These are phyloP conservation scores for Nesoenas mayeri DNA, from an alignment of 2,113 vertebrate genomes.

Conservation along the genomic window DNA sequence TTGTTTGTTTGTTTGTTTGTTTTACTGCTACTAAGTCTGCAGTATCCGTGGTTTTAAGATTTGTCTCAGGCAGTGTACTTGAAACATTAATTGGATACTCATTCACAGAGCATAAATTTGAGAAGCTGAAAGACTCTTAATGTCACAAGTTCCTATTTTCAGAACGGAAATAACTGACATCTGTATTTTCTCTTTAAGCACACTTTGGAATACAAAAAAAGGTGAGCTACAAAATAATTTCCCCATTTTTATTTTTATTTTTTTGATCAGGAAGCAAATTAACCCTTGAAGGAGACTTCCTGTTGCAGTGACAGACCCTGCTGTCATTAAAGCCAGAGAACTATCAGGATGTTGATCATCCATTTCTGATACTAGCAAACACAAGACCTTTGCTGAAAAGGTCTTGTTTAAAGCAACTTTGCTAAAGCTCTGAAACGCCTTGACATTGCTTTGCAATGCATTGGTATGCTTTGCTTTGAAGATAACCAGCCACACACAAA, in stretches of 20 bases:
- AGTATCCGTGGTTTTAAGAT: constrained; percentile 33
- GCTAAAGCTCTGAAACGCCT: neutral
- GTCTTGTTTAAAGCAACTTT: neutral
- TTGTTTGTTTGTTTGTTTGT: neutral
- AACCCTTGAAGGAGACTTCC: neutral
- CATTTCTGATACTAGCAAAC: neutral
- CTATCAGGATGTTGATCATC: neutral
- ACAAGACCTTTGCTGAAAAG: neutral
- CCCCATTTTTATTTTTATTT: neutral
- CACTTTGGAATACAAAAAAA: neutral
- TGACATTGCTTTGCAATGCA: neutral
- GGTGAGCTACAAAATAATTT: neutral
- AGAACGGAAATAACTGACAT: neutral
- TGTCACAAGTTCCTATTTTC: neutral
- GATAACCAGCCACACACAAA: neutral
- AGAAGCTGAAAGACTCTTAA: neutral
- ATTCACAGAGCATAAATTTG: neutral
- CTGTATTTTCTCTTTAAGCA: neutral
- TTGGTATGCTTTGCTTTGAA: neutral
- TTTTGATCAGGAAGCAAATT: neutral
- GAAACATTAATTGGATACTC: neutral
- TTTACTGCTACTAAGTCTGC: neutral
- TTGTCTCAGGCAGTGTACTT: neutral
- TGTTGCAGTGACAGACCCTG: neutral
- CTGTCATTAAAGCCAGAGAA: neutral